A percentile compares a stretch with the other conserved stretches of the same genome.
Conservation (phyloP, 1,140 invertebrate genomes). For the Augochlora pura region DNA sequence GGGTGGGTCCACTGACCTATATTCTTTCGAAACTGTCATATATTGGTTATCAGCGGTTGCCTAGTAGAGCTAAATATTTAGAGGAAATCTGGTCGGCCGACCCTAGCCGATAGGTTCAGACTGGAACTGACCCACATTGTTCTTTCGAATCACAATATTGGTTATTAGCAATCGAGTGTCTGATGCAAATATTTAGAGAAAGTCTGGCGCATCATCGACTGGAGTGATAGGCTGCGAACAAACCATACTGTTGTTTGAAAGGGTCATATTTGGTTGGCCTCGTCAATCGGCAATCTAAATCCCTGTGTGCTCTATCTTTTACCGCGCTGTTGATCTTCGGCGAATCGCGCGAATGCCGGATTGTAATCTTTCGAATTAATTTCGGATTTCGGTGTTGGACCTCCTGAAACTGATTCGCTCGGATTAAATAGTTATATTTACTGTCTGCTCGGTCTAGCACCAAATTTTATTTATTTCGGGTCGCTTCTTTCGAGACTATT, state of each 20-base stretch:
- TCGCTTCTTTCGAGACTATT: no score
- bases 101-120: neutral
- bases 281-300: neutral
- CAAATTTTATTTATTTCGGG: no score
- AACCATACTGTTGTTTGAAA: neutral
- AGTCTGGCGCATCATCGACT: neutral
- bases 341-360: neutral
- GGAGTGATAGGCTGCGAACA: neutral
- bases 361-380: neutral
- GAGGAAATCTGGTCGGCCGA: neutral
- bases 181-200: slow-evolving; percentile 12
- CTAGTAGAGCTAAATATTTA: slow-evolving; percentile 7
- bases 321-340: neutral
- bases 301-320: neutral
- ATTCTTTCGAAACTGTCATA: neutral
- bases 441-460: no score
- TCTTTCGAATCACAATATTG: neutral
- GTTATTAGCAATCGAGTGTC: neutral
- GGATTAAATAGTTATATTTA: no score
- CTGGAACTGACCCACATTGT: slow-evolving; percentile 1
- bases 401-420: no score
- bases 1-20: neutral
- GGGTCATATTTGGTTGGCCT: neutral
- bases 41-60: neutral
- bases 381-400: neutral